Percentiles rank a stretch among this genome's conserved stretches.
These are phyloP conservation scores for Rambutsinella grinnellia DNA, from an alignment of 2,888 invertebrate genomes.

Conservation along the genomic window DNA sequence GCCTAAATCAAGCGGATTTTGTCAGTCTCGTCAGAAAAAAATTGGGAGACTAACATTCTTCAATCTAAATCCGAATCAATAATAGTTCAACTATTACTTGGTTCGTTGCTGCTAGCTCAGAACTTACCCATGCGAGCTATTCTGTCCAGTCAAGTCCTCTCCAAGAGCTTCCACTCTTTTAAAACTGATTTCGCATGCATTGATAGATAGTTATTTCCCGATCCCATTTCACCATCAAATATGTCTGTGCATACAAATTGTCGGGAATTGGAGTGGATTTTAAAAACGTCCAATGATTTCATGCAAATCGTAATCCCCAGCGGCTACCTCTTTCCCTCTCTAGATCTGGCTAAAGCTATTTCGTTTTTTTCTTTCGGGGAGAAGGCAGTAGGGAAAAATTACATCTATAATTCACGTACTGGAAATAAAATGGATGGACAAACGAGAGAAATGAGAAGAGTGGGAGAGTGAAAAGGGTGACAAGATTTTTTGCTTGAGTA, in stretches of 20 bases:
- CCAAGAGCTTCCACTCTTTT: slow-evolving; percentile 5
- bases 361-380: too few relatives aligned
- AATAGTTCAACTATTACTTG: slow-evolving; percentile 45
- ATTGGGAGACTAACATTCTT: slow-evolving; percentile 60
- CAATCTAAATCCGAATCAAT: slow-evolving; percentile 64
- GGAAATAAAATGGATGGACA: background rate
- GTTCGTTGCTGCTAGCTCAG: background rate
- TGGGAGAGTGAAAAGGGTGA: slow-evolving; percentile 35
- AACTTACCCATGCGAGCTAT: background rate
- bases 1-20: slow-evolving; percentile 2
- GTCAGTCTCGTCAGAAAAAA: slow-evolving; percentile 41
- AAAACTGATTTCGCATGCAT: slow-evolving; percentile 46
- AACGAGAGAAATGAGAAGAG: background rate
- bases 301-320: slow-evolving; percentile 57
- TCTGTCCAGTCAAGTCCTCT: background rate
- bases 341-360: too few relatives aligned
- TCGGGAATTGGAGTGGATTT: slow-evolving; percentile 48
- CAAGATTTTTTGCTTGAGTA: slow-evolving; percentile 49
- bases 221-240: slow-evolving; percentile 57
- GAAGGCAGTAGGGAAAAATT: background rate
- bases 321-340: slow-evolving; percentile 43
- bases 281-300: slow-evolving; percentile 55
- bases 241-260: slow-evolving; percentile 58
- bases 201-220: slow-evolving; percentile 54
- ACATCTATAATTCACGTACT: background rate